phyloP scores from a whole-genome alignment of 2,797 vertebrate species.

The Enteromius argenteus region DNA sequence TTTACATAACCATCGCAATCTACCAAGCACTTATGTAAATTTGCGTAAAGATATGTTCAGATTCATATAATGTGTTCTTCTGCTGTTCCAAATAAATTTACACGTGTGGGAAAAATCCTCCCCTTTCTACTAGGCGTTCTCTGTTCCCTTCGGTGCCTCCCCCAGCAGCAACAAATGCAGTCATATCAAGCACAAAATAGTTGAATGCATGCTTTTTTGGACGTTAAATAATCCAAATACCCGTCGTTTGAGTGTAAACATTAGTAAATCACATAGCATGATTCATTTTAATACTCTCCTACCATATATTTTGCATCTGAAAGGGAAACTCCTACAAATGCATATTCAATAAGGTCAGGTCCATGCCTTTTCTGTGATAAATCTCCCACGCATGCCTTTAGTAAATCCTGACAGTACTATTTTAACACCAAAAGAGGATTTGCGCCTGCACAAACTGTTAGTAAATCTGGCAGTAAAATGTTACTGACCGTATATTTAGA shows the following conservation, averaged over 20 bases:
- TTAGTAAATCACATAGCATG: background rate
- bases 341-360: background rate
- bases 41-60: no score
- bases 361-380: background rate
- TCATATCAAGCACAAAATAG: no score
- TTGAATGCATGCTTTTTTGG: no score
- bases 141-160: no score
- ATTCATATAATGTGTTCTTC: no score
- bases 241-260: background rate
- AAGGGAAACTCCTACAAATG: background rate
- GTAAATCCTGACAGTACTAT: background rate
- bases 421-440: background rate
- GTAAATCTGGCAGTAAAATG: background rate
- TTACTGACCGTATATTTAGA: background rate
- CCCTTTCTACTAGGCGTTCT: no score
- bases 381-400: background rate
- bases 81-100: no score
- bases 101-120: no score
- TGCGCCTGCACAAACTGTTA: background rate
- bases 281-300: background rate
- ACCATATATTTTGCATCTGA: background rate
- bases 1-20: no score
- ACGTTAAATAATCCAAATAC: no score
- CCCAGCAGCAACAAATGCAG: no score
- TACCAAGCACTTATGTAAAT: background rate